Percentiles rank a stretch among this genome's conserved stretches.
Evolutionary conservation across 2,888 invertebrate species (phyloP).

Genomic region (Drosophila anceps): DNA sequence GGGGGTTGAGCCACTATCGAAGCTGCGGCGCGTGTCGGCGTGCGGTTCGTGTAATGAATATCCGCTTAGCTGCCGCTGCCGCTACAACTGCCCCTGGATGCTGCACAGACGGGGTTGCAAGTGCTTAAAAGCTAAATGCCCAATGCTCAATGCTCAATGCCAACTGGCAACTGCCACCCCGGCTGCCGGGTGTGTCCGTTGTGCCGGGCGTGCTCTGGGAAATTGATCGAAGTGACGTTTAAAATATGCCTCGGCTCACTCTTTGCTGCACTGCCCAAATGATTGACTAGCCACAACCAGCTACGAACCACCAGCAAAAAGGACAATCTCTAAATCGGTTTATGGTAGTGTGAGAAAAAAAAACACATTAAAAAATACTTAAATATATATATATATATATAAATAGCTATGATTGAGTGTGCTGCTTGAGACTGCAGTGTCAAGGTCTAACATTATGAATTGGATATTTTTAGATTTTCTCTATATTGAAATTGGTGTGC

Average conservation of each 20-base stretch:
- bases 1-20: conserved; percentile 75
- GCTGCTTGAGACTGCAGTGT: not conserved
- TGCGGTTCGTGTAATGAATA: conserved; percentile 84
- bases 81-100: conserved; percentile 61
- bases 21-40: conserved; percentile 84
- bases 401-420: conserved; percentile 1
- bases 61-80: conserved; percentile 75
- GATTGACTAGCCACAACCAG: conserved; percentile 57
- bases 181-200: conserved; percentile 54
- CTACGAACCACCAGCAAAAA: conserved; percentile 20
- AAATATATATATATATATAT: too few species aligned
- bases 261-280: conserved; percentile 3
- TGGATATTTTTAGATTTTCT: not conserved
- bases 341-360: conserved; percentile 58
- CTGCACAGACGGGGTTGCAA: conserved; percentile 62
- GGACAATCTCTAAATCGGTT: conserved; percentile 46
- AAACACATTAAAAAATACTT: conserved; percentile 29
- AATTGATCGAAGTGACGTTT: conserved; percentile 72
- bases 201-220: conserved; percentile 73
- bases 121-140: conserved; percentile 31
- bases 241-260: conserved; percentile 72
- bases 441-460: not conserved
- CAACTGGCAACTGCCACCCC: not conserved
- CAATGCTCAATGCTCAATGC: conserved; percentile 11
- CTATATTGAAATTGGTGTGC: too few species aligned